Evolutionary conservation across 2,113 vertebrate species (phyloP), one percentile per base, ranked within the genome.

Genomic region (Nycticorax nycticorax): DNA sequence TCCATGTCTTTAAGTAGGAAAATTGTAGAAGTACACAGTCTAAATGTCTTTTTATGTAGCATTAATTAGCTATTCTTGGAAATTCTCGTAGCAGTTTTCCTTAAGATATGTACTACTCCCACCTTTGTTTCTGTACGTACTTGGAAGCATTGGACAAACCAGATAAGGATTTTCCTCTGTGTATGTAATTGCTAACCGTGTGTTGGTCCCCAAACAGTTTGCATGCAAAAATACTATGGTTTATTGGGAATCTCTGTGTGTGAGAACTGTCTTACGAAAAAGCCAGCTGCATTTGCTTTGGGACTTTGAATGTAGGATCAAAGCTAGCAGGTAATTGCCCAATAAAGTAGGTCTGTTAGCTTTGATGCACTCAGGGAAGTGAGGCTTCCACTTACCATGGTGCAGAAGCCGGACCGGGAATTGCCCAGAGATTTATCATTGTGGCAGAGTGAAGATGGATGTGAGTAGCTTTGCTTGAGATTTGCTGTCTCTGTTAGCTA

Each of bases 261-360:
- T 68, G 53, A 80, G 56, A 93, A 18, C 64, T 12, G 20, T 50
- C 47, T 63, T 95, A 52, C 1, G 72, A 88, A 52, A 48, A 71
- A 93, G 43, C 10, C 88, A 77, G 63, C 85, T 78, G 53, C 30
- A 13, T 94, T 88, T 92, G 28, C 63, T 92, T 52, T 95, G 68
- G 17, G 24, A 64, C 72, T 77, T 89, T 78, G 60, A 88, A 86
- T 91, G 39, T 3, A 72, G 91, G 57, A 95, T 91, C 91, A 96
- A 91, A 96, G 62, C 60, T 82, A 60, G 43, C 73, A 72, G 43
- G 39, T 78, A 87, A 75, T 82, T 92, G 53, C 73, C 47, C 27
- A 78, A 22, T 82, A 63, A 89, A 89, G 73, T 68, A 85, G 37
- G 50, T 93, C 92, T 94, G 23, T 85, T 92, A 69, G 59, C 55